A percentile compares a stretch with the other conserved stretches of the same genome.
Conservation (phyloP, 2,888 invertebrate genomes). For the Thecophora atra region DNA sequence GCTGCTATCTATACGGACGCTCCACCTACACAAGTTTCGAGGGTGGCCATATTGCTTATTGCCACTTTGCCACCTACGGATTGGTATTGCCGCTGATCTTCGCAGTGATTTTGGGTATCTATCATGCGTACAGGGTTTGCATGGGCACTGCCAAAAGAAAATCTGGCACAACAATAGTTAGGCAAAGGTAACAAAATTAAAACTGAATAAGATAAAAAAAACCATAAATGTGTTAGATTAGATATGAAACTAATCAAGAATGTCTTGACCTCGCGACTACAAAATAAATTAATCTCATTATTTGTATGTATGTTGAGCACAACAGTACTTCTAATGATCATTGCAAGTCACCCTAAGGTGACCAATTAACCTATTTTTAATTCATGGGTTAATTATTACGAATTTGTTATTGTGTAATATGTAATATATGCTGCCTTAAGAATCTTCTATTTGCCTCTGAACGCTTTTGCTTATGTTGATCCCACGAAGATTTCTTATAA, state of each 20-base stretch:
- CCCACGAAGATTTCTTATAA: no score
- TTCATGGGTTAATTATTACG: conserved; percentile 32
- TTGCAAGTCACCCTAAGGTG: background rate
- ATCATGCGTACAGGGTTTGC: conserved; percentile 76
- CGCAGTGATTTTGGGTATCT: conserved; percentile 72
- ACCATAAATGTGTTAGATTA: background rate
- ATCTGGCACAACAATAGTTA: conserved; percentile 60
- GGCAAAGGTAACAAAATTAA: conserved; percentile 59
- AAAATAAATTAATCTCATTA: background rate
- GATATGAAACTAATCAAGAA: background rate
- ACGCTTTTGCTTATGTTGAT: no score
- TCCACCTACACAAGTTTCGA: conserved; percentile 72
- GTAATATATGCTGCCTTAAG: background rate
- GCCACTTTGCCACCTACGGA: conserved; percentile 76
- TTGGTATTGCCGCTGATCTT: conserved; percentile 73
- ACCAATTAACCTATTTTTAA: conserved; percentile 14
- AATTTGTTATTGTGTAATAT: background rate
- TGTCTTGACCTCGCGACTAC: background rate
- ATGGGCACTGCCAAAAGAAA: conserved; percentile 69
- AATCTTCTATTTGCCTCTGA: no score
- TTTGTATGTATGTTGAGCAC: no score
- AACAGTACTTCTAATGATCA: background rate
- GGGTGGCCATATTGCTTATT: conserved; percentile 74
- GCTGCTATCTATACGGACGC: conserved; percentile 74
- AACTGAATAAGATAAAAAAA: no score